These are phyloP conservation scores for Platysteira castanea DNA, from an alignment of 2,113 vertebrate species.

Conservation along the genomic window DNA sequence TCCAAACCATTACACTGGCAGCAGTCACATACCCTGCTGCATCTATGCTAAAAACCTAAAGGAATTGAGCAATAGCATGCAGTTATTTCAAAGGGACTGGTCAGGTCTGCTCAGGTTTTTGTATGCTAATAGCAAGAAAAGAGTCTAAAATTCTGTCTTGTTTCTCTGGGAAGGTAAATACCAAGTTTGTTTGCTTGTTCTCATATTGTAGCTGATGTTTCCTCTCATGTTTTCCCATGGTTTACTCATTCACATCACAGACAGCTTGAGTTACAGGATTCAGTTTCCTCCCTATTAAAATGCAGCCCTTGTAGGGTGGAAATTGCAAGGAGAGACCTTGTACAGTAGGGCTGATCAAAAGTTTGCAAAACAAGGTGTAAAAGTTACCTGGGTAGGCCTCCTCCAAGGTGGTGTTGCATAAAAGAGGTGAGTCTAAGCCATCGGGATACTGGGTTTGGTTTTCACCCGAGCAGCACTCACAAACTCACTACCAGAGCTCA, in stretches of 20 bases:
- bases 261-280: neutral
- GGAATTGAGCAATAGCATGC: accelerated
- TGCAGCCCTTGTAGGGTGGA: neutral
- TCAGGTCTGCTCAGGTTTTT: neutral
- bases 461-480: neutral
- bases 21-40: neutral
- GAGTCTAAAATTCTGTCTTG: neutral
- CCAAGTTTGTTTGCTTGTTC: neutral
- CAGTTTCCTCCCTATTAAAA: neutral
- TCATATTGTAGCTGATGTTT: neutral
- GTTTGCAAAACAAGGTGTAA: neutral
- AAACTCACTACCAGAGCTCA: neutral
- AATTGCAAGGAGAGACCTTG: neutral
- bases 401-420: neutral
- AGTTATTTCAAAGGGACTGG: neutral
- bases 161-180: neutral
- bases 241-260: neutral
- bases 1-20: neutral
- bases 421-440: neutral
- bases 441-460: neutral
- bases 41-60: neutral
- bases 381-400: neutral
- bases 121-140: neutral
- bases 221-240: neutral
- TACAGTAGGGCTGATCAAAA: neutral